Evolutionary conservation across 2,113 vertebrate species (phyloP), one percentile per base, ranked within the genome.

Genomic region (Tor tambroides): DNA sequence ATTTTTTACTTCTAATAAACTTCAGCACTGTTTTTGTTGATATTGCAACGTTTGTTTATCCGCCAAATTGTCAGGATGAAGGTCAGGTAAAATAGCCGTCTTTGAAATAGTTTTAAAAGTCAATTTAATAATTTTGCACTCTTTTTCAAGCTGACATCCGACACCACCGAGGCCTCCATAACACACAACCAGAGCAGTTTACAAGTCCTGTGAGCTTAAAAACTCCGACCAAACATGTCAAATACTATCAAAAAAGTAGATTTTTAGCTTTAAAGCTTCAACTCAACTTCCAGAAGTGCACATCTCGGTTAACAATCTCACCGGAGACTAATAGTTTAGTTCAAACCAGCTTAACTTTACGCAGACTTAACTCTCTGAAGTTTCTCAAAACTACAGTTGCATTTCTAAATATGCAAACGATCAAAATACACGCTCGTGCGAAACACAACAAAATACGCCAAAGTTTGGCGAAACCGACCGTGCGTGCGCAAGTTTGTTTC

Each of bases 151-250:
- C 46, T 72, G 86, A 89, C 90, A 91, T 83, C 84, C 87, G 89
- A 91, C 87, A 90, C 90, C 88, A 84, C 59, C 35, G 80, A 88
- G 90, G 90, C 89, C 87, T 88, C 83, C 46, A 43, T 77, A 80
- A 71, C 54, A 87, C 65, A 78, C 61, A 76, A 71, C 54, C 41
- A 26, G 59, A 28, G 61, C n/a, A 12, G n/a, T 82, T 82, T 46
- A 43, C 35, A 46, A 41, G 80, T 67, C 59, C 4, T 43, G 15
- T 26, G 26, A 82, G 4, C 41, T 35, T 19, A 54, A 54, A 63
- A 82, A 46, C 61, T 30, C n/a, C 56, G 5, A 46, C 28, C 2
- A 82, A 82, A 65, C 61, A 5, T 41, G 7, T 82, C n/a, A 49
- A 82, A 82, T 7, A 14, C 61, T 30, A 46, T 8, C n/a, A 32